Evolutionary conservation across 2,113 vertebrate species (phyloP), one percentile per base, ranked within the genome.

Genomic region (Cynopterus brachyotis): DNA sequence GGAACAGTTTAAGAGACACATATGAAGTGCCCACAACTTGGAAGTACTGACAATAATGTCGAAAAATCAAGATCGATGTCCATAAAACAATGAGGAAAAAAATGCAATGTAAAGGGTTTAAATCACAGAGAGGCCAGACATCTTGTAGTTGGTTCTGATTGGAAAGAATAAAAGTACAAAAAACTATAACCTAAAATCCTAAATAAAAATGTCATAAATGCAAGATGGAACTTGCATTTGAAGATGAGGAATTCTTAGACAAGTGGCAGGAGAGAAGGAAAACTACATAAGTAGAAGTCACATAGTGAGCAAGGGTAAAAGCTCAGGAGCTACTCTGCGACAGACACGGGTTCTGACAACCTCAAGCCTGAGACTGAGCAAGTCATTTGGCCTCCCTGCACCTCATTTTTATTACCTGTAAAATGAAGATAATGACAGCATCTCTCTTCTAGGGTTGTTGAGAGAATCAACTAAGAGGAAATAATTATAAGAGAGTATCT

Each of bases 141-240:
- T 16, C 13, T 19, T 37, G 81, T 59, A 59, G 9, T 4, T 57
- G 53, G 55, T n/a, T 76, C 45, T 20, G 4, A 35, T 7, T 26
- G 8, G 32, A 2, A 32, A 2, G 0, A 6, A 64, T 11, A 82
- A 87, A 92, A 70, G n/a, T 26, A 82, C 32, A 26, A 8, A 35
- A 17, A 22, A 87, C 35, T 30, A 19, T 15, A 32, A 55, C 55
- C 78, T 47, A 19, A 40, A 32, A 28, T 69, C 30, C 50, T 42
- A 84, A 88, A 88, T n/a, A 70, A 84, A 95, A 91, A 89, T 53
- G 90, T 91, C 86, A 80, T 76, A n/a, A n/a, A 59, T 69, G 50
- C 62, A 62, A 62, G 62, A 7, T 0, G 22, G 32, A 60, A 11
- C 45, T 40, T 60, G 19, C 17, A 12, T 19, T 59, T 92, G 82